phyloP scores from a whole-genome alignment of 2,888 invertebrate species.

The Pseudeuparius sepicola region DNA sequence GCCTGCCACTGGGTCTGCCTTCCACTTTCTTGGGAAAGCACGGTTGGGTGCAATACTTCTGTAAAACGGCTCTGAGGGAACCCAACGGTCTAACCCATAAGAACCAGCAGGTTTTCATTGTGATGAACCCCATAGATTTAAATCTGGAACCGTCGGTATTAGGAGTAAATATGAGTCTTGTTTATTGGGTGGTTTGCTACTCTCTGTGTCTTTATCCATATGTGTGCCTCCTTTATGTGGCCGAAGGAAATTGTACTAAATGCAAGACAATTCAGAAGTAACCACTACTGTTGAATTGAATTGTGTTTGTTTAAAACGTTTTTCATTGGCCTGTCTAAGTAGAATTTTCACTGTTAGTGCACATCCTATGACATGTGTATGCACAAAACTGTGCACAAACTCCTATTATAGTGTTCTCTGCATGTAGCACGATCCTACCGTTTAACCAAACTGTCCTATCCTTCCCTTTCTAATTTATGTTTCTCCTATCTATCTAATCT shows the following conservation, averaged over 20 bases:
- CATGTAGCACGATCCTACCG: too few relatives aligned
- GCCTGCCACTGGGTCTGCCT: constrained; percentile 79
- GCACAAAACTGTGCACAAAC: too few relatives aligned
- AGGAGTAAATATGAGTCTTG: constrained; percentile 54
- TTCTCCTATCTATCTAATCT: constrained; percentile 28
- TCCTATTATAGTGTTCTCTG: constrained; percentile 5
- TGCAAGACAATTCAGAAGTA: too few relatives aligned
- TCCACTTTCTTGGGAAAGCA: constrained; percentile 90
- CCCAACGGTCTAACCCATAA: constrained; percentile 85
- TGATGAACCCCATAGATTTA: constrained; percentile 91
- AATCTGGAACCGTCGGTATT: constrained; percentile 82
- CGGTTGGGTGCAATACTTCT: constrained; percentile 93
- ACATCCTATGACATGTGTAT: too few relatives aligned
- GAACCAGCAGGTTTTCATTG: constrained; percentile 94
- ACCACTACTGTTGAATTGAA: too few relatives aligned
- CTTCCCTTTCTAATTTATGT: constrained; percentile 21
- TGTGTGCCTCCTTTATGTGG: too few relatives aligned
- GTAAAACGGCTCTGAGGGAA: constrained; percentile 81
- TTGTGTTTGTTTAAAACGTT: too few relatives aligned
- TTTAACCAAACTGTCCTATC: constrained; percentile 18
- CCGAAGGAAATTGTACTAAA: too few relatives aligned
- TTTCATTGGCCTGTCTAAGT: too few relatives aligned
- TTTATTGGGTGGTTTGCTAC: constrained; percentile 1
- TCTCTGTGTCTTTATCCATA: too few relatives aligned
- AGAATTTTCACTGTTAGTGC: too few relatives aligned